phyloP scores from a whole-genome alignment of 2,797 vertebrate genomes.

The Coreius guichenoti region DNA sequence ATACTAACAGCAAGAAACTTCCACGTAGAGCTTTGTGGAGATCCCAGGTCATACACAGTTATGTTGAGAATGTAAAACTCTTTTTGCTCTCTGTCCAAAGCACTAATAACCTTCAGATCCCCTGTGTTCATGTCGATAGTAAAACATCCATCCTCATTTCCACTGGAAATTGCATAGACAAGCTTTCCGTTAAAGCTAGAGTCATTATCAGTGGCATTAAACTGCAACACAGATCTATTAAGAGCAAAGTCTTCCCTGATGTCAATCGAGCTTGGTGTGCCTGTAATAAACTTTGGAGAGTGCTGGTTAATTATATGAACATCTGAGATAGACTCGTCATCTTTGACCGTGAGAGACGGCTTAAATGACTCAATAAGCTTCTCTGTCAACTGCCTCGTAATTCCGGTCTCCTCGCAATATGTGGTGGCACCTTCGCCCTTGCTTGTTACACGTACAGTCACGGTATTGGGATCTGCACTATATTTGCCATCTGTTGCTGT shows the following conservation, averaged over 20 bases:
- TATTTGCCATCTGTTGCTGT: constrained; percentile 90
- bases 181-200: constrained; percentile 88
- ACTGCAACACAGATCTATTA: constrained; percentile 80
- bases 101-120: constrained; percentile 82
- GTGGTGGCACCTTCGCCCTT: constrained; percentile 75
- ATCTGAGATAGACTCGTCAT: constrained; percentile 86
- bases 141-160: constrained; percentile 93
- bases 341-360: constrained; percentile 76
- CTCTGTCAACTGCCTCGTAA: constrained; percentile 85
- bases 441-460: constrained; percentile 85
- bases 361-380: constrained; percentile 90
- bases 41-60: constrained; percentile 91
- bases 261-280: constrained; percentile 86
- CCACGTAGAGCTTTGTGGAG: constrained; percentile 89
- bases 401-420: constrained; percentile 87
- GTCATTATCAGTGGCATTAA: constrained; percentile 88
- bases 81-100: constrained; percentile 88
- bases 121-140: constrained; percentile 87
- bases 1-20: constrained; percentile 90
- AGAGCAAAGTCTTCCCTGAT: constrained; percentile 82
- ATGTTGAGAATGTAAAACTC: constrained; percentile 93
- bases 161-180: constrained; percentile 89
- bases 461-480: constrained; percentile 81
- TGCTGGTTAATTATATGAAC: constrained; percentile 87
- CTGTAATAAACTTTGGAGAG: constrained; percentile 85